A percentile compares a stretch with the other conserved stretches of the same genome.
Conservation (phyloP, 2,797 vertebrate species). For the Mastacembelus armatus region DNA sequence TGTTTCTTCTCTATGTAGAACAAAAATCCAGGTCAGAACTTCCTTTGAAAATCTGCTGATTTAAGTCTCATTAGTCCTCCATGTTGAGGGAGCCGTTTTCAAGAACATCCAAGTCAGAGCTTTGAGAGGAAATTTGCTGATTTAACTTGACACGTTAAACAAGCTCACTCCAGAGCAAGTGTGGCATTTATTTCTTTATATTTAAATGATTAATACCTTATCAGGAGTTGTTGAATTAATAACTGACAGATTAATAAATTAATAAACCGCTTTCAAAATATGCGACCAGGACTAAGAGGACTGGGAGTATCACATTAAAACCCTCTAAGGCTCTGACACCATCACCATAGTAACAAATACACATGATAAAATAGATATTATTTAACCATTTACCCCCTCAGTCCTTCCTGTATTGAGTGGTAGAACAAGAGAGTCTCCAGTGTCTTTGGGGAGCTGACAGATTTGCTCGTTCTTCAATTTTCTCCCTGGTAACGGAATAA, state of each 20-base stretch:
- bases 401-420: slow-evolving; percentile 1
- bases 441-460: slow-evolving; percentile 67
- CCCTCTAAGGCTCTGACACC: slow-evolving; percentile 3
- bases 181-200: too few species aligned
- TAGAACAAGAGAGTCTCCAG: slow-evolving; percentile 45
- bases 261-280: too few species aligned
- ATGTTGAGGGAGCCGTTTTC: neutral
- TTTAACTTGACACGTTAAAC: neutral
- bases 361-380: slow-evolving; percentile 28
- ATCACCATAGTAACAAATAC: slow-evolving; percentile 52
- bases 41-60: neutral
- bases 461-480: slow-evolving; percentile 71
- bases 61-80: neutral
- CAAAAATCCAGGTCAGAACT: too few species aligned
- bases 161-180: neutral
- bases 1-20: neutral
- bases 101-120: neutral
- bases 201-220: neutral
- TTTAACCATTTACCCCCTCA: neutral
- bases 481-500: slow-evolving; percentile 75
- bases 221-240: neutral
- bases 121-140: neutral
- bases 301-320: neutral
- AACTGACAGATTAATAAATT: neutral
- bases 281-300: neutral